Base-by-base conservation (phyloP, 2,113 vertebrate genomes). In the Xiphophorus hellerii region DNA sequence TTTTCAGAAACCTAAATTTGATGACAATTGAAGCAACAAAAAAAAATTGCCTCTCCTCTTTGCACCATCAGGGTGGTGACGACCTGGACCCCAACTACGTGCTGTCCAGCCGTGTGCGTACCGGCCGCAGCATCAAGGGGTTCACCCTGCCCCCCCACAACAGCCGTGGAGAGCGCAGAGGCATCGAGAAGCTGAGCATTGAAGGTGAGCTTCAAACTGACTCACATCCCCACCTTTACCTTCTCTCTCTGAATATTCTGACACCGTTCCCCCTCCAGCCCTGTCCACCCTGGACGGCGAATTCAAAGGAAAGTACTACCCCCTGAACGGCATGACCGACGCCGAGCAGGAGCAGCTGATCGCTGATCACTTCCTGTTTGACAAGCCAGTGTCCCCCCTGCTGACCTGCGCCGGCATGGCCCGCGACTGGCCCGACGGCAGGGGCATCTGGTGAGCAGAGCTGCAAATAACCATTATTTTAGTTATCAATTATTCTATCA, bases 291-390 rank as follows among this genome's bases (percentile, higher is more conserved):
- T 98, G 94, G 93, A 95, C 0, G 97, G 96, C 0, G 97, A 98
- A 93, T 96, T 98, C 92, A 97, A 98, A 93, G 97, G 97, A n/a
- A 97, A 96, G 66, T 98, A 98, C 90, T 98, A 97, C 90, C 97
- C 96, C 5, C 95, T 98, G 92, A 89, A 88, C 22, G 94, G 92
- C 91, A 98, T 98, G 97, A 94, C 91, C 0, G 97, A 98, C 0
- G 73, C 95, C 10, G 97, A 98, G 76, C 97, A 98, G 94, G 96
- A 98, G 72, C 96, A 96, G 93, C 96, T 98, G 72, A 98, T 98
- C 0, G 92, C 93, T 0, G 97, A 98, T 88, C 97, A 98, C 90
- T 98, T 98, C 95, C 94, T 98, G 80, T 98, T 98, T 6, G 97
- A 98, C 96, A 98, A 98, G 89, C 97, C 97, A 0, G 94, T 98